phyloP scores from a whole-genome alignment of 37 sponge, comb jelly and placozoan genomes.

The Mnemiopsis leidyi region DNA sequence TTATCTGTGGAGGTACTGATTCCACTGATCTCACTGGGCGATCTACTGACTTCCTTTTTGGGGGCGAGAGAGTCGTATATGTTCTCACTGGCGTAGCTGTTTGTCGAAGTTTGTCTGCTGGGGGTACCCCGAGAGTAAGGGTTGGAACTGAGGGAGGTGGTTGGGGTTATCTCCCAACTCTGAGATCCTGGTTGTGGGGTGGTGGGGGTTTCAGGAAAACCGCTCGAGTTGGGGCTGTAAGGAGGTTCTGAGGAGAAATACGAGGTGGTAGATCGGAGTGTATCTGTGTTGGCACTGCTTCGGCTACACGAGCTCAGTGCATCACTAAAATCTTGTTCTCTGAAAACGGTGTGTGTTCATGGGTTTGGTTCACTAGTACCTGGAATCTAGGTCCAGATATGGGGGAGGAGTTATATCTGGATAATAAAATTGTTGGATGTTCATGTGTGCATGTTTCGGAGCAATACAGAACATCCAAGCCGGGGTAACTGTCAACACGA shows the following conservation, averaged over 20 bases:
- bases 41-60: not conserved
- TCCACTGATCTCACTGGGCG: not conserved
- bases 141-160: not conserved
- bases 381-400: no score
- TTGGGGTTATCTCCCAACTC: no score
- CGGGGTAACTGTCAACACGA: not conserved
- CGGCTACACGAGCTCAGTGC: not conserved
- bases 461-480: not conserved
- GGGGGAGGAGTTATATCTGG: not conserved
- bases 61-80: constrained; percentile 32
- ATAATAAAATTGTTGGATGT: not conserved
- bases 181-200: no score
- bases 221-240: not conserved
- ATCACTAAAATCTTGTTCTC: not conserved
- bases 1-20: not conserved
- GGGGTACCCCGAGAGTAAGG: not conserved
- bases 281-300: not conserved
- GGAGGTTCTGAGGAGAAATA: not conserved
- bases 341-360: not conserved
- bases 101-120: not conserved
- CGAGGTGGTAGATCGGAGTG: not conserved
- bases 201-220: not conserved
- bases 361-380: no score
- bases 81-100: not conserved
- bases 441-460: not conserved